Evolutionary conservation across 2,888 invertebrate species (phyloP).

Genomic region (Cheilosia soror): DNA sequence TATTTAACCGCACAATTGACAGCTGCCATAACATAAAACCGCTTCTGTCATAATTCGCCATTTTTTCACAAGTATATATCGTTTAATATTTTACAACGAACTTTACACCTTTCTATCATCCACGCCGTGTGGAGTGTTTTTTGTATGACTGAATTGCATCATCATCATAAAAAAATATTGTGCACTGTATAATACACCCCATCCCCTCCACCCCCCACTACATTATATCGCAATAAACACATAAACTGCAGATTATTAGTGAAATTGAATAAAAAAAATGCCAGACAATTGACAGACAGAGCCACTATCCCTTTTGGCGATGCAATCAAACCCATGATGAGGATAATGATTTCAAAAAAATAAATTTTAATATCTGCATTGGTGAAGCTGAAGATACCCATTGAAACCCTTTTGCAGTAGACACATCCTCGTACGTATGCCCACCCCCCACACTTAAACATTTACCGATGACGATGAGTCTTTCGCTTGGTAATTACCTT

Average conservation of each 20-base stretch:
- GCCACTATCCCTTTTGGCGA: conserved; percentile 30
- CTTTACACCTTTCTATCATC: conserved; percentile 22
- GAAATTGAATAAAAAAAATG: conserved; percentile 26
- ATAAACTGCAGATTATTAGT: conserved; percentile 47
- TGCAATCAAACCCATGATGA: conserved; percentile 27
- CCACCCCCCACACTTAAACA: no score
- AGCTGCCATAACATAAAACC: conserved; percentile 21
- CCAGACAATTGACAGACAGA: conserved; percentile 57
- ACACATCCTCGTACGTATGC: not conserved
- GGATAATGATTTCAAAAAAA: conserved; percentile 26
- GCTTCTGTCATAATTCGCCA: conserved; percentile 8
- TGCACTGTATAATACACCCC: not conserved
- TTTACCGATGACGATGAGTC: not conserved
- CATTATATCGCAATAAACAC: conserved; percentile 28
- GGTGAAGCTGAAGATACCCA: not conserved
- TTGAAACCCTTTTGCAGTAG: not conserved
- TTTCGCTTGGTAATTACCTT: conserved; percentile 48
- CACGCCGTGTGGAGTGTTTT: not conserved
- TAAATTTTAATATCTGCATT: conserved; percentile 7
- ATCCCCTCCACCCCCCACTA: not conserved
- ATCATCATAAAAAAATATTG: conserved; percentile 3
- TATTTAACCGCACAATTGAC: conserved; percentile 23
- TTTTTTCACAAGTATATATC: not conserved
- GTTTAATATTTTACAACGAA: not conserved
- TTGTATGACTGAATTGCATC: conserved; percentile 4